These are phyloP conservation scores for Labia minor DNA, from an alignment of 2,888 invertebrate genomes.

Conservation along the genomic window DNA sequence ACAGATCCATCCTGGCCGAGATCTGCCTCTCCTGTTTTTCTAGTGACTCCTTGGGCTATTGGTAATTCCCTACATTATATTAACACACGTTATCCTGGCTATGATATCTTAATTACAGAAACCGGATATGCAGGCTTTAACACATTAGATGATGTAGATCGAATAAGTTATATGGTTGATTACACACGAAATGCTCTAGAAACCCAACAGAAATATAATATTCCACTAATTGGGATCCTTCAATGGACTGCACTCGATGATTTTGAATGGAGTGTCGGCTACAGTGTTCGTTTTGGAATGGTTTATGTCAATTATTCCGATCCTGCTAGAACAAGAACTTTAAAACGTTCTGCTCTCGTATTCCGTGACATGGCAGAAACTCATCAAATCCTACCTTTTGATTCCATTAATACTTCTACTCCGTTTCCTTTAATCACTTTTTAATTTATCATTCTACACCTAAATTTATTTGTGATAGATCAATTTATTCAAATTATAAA, in stretches of 20 bases:
- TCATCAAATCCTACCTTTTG: conserved; percentile 17
- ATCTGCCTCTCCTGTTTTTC: conserved; percentile 34
- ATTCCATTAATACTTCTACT: too few species aligned
- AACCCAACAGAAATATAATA: conserved; percentile 42
- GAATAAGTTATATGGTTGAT: conserved; percentile 29
- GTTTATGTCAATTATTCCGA: conserved; percentile 59
- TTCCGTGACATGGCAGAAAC: conserved; percentile 31
- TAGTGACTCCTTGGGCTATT: conserved; percentile 39
- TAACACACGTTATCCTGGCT: conserved; percentile 37
- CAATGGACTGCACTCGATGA: conserved; percentile 54
- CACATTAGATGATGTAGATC: conserved; percentile 32
- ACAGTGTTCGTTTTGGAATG: conserved; percentile 48
- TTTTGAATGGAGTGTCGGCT: conserved; percentile 51
- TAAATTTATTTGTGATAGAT: too few species aligned
- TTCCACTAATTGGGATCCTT: conserved; percentile 46
- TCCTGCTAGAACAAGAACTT: conserved; percentile 51
- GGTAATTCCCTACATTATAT: conserved; percentile 37
- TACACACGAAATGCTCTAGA: conserved; percentile 41
- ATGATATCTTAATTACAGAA: conserved; percentile 38
- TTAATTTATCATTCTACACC: too few species aligned
- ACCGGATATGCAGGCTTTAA: conserved; percentile 35
- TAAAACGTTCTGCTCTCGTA: conserved; percentile 53
- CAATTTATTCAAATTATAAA: too few species aligned
- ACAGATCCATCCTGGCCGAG: conserved; percentile 43
- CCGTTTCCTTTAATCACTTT: too few species aligned